Evolutionary conservation across 23 tunicate genomes (phyloP).

Genomic region (Trididemnum miniatum): DNA sequence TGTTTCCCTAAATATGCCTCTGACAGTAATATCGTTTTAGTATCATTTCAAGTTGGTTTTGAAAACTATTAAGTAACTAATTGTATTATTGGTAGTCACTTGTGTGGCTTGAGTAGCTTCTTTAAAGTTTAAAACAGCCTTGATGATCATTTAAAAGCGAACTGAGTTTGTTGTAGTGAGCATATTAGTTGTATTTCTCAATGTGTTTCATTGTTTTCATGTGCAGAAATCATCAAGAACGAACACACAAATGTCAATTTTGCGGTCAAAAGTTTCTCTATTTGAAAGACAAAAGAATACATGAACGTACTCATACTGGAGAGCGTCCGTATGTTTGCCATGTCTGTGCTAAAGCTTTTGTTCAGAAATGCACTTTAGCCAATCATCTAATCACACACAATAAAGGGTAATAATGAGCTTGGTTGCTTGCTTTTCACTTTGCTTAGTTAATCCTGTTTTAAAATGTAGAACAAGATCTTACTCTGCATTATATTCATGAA

Average conservation of each 20-base stretch:
- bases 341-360: constrained; percentile 38
- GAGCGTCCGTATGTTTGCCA: constrained; percentile 66
- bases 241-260: constrained; percentile 39
- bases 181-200: too few relatives aligned
- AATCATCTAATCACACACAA: constrained; percentile 51
- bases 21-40: too few relatives aligned
- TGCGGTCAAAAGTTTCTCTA: constrained; percentile 52
- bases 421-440: too few relatives aligned
- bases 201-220: too few relatives aligned
- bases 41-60: too few relatives aligned
- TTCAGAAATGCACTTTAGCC: constrained; percentile 43
- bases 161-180: too few relatives aligned
- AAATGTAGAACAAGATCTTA: background rate
- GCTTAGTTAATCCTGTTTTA: background rate
- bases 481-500: background rate
- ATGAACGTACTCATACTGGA: constrained; percentile 69
- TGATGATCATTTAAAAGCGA: too few relatives aligned
- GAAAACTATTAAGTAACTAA: too few relatives aligned
- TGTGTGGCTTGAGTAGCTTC: too few relatives aligned
- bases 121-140: too few relatives aligned
- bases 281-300: constrained; percentile 49
- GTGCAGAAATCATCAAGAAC: constrained; percentile 39
- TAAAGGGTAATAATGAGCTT: constrained; percentile 5
- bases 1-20: too few relatives aligned
- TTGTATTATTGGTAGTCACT: too few relatives aligned